Base-by-base conservation (phyloP, 2,888 invertebrate species). In the Bimastos eiseni region DNA sequence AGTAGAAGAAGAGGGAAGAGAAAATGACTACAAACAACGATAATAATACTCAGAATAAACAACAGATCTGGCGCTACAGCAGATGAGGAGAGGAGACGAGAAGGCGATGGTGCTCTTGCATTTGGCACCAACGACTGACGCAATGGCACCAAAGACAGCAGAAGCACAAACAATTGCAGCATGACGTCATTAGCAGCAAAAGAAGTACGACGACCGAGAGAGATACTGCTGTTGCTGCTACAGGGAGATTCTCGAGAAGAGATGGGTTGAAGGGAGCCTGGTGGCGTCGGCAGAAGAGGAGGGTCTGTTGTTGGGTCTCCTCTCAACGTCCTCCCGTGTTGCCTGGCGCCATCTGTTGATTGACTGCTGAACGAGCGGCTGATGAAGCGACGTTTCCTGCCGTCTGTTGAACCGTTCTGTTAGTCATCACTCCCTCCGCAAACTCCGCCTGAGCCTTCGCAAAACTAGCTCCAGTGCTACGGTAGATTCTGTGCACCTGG, bases 391-490 rank as follows among this genome's bases (percentile, higher is more conserved):
- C 98, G 94, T 97, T 97, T 88, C 97, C 96, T 11, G 98, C 98
- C 38, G 98, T 98, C 93, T 96, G 97, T 95, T 98, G 98, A 86
- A 99, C 98, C 94, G 98, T 97, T 33, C 94, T 98, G 98, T 99
- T 99, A 93, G 97, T 97, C 95, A 99, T 96, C 93, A 99, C 98
- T 94, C 98, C 99, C 89, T 97, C 97, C 83, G 98, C 97, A 96
- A 99, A 99, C 96, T 99, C 99, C 92, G 97, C 97, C 95, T 99
- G 98, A 15, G 99, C 99, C 95, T 99, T 99, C 88, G 98, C 98
- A 95, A 99, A 97, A 94, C 98, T 99, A 91, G 99, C 99, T 90
- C 98, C 99, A 90, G 98, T 97, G 94, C 97, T 98, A 92, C 99
- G 97, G 96, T 99, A 99, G 95, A 99, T 98, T 93, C 97, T 97